Base-by-base conservation (phyloP, 2,888 invertebrate genomes). In the Drosophila anomelani region DNA sequence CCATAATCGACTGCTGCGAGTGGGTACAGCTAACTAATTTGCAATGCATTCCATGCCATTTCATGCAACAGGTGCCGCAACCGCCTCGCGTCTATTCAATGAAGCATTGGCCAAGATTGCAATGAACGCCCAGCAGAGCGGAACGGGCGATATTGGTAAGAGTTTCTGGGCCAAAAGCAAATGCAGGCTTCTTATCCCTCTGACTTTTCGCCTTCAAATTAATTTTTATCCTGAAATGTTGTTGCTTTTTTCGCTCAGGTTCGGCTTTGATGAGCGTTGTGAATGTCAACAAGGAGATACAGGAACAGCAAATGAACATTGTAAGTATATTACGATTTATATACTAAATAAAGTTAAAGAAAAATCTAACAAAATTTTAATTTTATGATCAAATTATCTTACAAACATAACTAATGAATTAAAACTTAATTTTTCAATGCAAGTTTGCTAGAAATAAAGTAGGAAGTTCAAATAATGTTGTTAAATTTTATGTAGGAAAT, bases 281-380 rank as follows among this genome's bases (percentile, higher is more conserved):
- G 54, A 97, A 97, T 92, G 97, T 98, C 29, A 97, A 97, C 93
- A 96, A 97, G 92, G 97, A 98, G 93, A 97, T 98, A 79, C 98
- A 98, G 93, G 96, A 97, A 81, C 97, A 98, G 92, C 97, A 98
- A 93, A 96, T 97, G 96, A 97, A 97, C 92, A 97, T 97, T 91
- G 98, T 98, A 94, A 96, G 97, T 96, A n/a, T 15, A 4, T 1
- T 4, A 3, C 0, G 13, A 7, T 2, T 1, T 4, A 44, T 3
- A 34, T 10, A 12, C 5, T 36, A 36, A 36, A 36, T 34, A 34
- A 13, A 34, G 4, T 34, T 34, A n/a, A n/a, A 10, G 10, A 34
- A 29, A 29, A 29, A 29, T 29, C 1, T 1, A 29, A 8, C 1
- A 29, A 29, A 23, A 20, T 20, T 20, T 20, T 1, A 20, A 20